Evolutionary conservation across 2,797 vertebrate species (phyloP).

Genomic region (Neoniphon sammara): DNA sequence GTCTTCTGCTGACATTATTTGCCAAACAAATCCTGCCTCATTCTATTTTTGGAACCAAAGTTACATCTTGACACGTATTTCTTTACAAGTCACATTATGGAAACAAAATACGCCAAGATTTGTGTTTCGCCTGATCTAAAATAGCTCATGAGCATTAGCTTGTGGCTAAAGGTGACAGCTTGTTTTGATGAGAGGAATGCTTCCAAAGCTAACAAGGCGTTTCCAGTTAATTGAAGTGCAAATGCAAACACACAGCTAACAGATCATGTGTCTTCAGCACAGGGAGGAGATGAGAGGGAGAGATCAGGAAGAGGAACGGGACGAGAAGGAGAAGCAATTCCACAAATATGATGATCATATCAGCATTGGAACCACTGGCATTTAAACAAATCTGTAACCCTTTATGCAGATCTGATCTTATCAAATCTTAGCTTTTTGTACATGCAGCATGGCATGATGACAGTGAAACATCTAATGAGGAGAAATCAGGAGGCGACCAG

Average conservation of each 20-base stretch:
- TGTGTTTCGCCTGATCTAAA: conserved; percentile 16
- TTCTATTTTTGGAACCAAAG: not conserved
- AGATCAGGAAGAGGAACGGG: conserved; percentile 5
- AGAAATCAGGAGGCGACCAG: not conserved
- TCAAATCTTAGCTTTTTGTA: not conserved
- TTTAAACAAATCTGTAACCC: conserved; percentile 13
- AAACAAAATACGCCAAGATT: not conserved
- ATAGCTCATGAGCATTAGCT: not conserved
- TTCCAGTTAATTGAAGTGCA: conserved; percentile 1
- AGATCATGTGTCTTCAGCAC: too few relatives aligned
- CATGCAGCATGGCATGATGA: not conserved
- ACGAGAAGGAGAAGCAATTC: conserved; percentile 10
- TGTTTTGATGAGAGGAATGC: conserved; percentile 3
- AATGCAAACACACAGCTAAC: not conserved
- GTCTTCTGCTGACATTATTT: not conserved
- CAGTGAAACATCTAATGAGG: conserved; percentile 15
- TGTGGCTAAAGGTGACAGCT: not conserved
- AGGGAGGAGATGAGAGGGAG: too few relatives aligned
- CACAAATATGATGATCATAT: conserved; percentile 9
- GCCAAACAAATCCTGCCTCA: conserved; percentile 18
- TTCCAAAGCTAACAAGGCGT: conserved; percentile 17
- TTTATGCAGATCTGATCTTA: not conserved
- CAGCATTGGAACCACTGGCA: not conserved
- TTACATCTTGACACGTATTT: not conserved
- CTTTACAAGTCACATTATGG: not conserved